Percentiles rank a stretch among this genome's conserved stretches.
Evolutionary conservation across 37 sponge, comb jelly and placozoan genomes (phyloP).

Genomic region (Cliona cf. orientalis): DNA sequence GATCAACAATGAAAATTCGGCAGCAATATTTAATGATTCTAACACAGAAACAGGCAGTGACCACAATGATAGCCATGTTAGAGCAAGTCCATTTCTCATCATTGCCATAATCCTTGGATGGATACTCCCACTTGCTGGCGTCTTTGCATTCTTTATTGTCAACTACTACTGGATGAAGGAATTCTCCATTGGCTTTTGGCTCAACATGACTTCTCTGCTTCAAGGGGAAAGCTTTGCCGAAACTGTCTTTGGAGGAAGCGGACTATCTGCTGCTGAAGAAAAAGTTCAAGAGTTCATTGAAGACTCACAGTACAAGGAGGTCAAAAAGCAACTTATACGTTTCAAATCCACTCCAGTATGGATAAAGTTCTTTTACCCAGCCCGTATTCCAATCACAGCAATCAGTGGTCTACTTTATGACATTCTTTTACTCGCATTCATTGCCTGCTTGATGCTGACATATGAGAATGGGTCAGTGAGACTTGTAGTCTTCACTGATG

Average conservation of each 20-base stretch:
- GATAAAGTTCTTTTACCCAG: slow-evolving; percentile 30
- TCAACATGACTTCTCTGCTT: slow-evolving; percentile 56
- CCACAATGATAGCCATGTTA: too few relatives aligned
- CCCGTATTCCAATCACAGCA: slow-evolving; percentile 17
- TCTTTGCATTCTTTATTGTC: slow-evolving; percentile 35
- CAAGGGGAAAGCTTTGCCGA: slow-evolving; percentile 48
- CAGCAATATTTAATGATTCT: too few relatives aligned
- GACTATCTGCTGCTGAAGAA: slow-evolving; percentile 6
- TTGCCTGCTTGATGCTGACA: slow-evolving; percentile 26
- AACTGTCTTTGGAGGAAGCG: slow-evolving; percentile 40
- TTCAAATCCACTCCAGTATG: slow-evolving; percentile 2
- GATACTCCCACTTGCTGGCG: slow-evolving; percentile 42
- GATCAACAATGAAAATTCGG: slow-evolving; percentile 46
- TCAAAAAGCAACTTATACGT: slow-evolving; percentile 21
- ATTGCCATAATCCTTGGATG: slow-evolving; percentile 22
- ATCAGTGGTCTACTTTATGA: slow-evolving; percentile 19
- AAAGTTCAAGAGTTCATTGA: slow-evolving; percentile 33
- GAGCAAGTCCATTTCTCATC: slow-evolving; percentile 44
- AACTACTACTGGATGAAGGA: slow-evolving; percentile 55
- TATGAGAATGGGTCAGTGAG: neutral
- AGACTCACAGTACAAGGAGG: slow-evolving; percentile 14
- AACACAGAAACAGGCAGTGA: too few relatives aligned
- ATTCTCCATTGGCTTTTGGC: slow-evolving; percentile 48
- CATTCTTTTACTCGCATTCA: slow-evolving; percentile 12
- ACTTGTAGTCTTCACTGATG: slow-evolving; percentile 3